Percentiles rank a stretch among this genome's conserved stretches.
Evolutionary conservation across 2,113 vertebrate species (phyloP).

Genomic region (Atrichornis clamosus): DNA sequence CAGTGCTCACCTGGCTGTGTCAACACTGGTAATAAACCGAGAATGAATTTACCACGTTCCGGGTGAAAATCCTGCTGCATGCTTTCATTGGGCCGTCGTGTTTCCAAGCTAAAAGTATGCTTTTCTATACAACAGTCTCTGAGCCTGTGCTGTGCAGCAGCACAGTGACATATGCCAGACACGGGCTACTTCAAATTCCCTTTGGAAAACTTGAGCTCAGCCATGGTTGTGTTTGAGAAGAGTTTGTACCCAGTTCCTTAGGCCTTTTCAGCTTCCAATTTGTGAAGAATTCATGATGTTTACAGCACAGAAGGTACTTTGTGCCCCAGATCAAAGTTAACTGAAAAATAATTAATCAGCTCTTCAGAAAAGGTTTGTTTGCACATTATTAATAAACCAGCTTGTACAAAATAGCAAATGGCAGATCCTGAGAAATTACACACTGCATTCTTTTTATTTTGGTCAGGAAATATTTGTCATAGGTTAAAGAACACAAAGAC

Average conservation of each 20-base stretch:
- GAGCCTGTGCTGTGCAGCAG: constrained; percentile 65
- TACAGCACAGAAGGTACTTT: constrained; percentile 82
- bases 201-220: constrained; percentile 67
- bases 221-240: constrained; percentile 60
- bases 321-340: constrained; percentile 75
- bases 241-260: constrained; percentile 60
- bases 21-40: constrained; percentile 76
- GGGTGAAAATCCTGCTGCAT: constrained; percentile 73
- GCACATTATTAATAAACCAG: constrained; percentile 78
- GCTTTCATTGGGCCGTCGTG: constrained; percentile 69
- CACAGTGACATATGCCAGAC: constrained; percentile 66
- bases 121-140: constrained; percentile 60
- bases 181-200: constrained; percentile 53
- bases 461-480: constrained; percentile 53
- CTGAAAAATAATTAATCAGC: constrained; percentile 64
- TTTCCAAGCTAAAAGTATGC: constrained; percentile 70
- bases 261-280: constrained; percentile 66
- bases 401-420: constrained; percentile 65
- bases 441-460: constrained; percentile 77
- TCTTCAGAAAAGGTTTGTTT: constrained; percentile 77
- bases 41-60: constrained; percentile 64
- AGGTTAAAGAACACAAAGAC: constrained; percentile 80
- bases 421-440: constrained; percentile 72
- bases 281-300: constrained; percentile 77
- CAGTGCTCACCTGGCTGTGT: constrained; percentile 72